A percentile compares a stretch with the other conserved stretches of the same genome.
phyloP scores from a whole-genome alignment of 2,113 vertebrate species.

The Toxotes jaculatrix region DNA sequence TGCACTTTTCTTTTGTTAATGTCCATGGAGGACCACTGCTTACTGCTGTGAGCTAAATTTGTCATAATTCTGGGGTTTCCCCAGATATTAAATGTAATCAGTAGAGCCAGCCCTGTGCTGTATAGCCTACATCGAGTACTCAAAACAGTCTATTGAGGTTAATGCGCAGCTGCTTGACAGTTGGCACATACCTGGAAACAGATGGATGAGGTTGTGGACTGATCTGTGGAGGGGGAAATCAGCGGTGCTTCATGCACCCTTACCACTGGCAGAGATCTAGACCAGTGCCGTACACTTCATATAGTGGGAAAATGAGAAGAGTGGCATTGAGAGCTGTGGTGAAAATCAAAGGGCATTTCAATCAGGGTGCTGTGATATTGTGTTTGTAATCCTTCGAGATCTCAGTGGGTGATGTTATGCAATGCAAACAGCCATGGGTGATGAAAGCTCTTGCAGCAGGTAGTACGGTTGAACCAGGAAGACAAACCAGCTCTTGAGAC shows the following conservation, averaged over 20 bases:
- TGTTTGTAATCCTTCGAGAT: conserved; percentile 15
- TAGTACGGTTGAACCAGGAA: conserved; percentile 6
- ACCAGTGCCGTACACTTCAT: neutral
- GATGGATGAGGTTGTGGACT: conserved; percentile 37
- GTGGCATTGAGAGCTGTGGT: neutral
- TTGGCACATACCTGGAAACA: conserved; percentile 38
- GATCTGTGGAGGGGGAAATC: conserved; percentile 8
- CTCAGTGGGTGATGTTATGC: conserved; percentile 5
- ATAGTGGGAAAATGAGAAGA: neutral
- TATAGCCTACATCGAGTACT: neutral
- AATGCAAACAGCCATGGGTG: neutral
- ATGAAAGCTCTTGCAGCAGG: conserved; percentile 12
- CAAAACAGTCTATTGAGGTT: conserved; percentile 30
- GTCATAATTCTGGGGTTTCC: neutral
- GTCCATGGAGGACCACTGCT: neutral
- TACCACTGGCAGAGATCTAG: neutral
- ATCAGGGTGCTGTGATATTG: neutral
- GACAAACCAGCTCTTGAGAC: conserved; percentile 12
- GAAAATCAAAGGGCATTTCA: conserved; percentile 12
- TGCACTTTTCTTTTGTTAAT: neutral
- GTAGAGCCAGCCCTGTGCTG: neutral
- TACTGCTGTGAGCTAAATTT: neutral
- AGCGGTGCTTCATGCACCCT: conserved; percentile 16
- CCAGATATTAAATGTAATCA: neutral
- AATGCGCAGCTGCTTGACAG: conserved; percentile 51